Evolutionary conservation across 2,888 invertebrate species (phyloP).

Genomic region (Gasteruption jaculator): DNA sequence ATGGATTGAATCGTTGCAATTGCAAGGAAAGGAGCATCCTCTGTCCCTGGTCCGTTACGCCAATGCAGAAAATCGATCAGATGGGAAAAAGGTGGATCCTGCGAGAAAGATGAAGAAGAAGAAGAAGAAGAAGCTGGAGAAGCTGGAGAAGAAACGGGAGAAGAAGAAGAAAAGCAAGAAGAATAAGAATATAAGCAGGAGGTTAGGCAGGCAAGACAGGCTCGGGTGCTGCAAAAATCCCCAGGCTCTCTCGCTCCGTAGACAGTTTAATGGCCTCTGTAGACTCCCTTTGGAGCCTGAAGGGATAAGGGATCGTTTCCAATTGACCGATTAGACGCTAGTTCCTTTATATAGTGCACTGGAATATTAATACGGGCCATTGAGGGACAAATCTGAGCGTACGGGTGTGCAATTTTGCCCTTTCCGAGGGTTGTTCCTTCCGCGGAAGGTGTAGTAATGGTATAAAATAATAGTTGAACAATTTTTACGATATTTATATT

Average conservation of each 20-base stretch:
- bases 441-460: too few species aligned
- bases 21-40: too few species aligned
- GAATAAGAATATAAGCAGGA: conserved; percentile 24
- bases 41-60: conserved; percentile 28
- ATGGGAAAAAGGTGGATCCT: conserved; percentile 27
- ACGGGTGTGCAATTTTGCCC: too few species aligned
- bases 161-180: conserved; percentile 25
- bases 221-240: conserved; percentile 38
- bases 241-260: conserved; percentile 36
- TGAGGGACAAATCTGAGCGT: too few species aligned
- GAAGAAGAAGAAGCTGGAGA: conserved; percentile 21
- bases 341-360: too few species aligned
- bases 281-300: conserved; percentile 29
- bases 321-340: conserved; percentile 35
- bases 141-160: conserved; percentile 21
- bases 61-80: conserved; percentile 33
- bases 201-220: conserved; percentile 33
- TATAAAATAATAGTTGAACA: too few species aligned
- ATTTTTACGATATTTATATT: too few species aligned
- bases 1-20: too few species aligned
- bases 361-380: too few species aligned
- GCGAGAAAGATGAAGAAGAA: conserved; percentile 28
- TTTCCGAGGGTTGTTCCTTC: too few species aligned
- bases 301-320: conserved; percentile 39
- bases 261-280: conserved; percentile 47